phyloP scores from a whole-genome alignment of 2,113 vertebrate species.

The Alethe diademata region DNA sequence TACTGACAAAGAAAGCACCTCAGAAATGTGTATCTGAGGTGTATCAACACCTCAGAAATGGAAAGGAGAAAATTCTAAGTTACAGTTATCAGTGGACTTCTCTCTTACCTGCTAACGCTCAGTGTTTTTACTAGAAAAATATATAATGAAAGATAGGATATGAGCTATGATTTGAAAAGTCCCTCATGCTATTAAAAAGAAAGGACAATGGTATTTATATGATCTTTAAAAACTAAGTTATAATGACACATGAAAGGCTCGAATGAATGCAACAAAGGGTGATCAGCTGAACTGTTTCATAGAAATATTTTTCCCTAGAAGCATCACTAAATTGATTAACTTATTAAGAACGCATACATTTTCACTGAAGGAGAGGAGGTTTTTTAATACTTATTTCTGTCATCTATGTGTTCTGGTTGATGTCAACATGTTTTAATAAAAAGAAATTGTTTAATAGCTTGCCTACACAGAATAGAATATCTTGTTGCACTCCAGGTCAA shows the following conservation, averaged over 20 bases:
- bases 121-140: not conserved
- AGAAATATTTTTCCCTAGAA: not conserved
- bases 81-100: not conserved
- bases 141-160: not conserved
- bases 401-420: not conserved
- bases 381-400: constrained; percentile 21
- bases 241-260: constrained; percentile 15
- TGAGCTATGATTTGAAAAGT: not conserved
- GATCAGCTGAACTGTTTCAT: constrained; percentile 28
- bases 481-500: not conserved
- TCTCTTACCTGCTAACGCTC: not conserved
- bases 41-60: not conserved
- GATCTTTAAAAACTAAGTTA: constrained; percentile 23
- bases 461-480: not conserved
- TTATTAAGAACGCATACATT: constrained; percentile 17
- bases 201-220: not conserved
- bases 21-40: not conserved
- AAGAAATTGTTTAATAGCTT: not conserved
- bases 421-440: constrained; percentile 41
- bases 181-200: not conserved
- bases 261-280: not conserved
- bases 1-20: not conserved
- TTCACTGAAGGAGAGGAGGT: not conserved
- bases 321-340: constrained; percentile 57
- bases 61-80: not conserved